Base-by-base conservation (phyloP, 1,140 invertebrate genomes). In the Drusus annulatus region DNA sequence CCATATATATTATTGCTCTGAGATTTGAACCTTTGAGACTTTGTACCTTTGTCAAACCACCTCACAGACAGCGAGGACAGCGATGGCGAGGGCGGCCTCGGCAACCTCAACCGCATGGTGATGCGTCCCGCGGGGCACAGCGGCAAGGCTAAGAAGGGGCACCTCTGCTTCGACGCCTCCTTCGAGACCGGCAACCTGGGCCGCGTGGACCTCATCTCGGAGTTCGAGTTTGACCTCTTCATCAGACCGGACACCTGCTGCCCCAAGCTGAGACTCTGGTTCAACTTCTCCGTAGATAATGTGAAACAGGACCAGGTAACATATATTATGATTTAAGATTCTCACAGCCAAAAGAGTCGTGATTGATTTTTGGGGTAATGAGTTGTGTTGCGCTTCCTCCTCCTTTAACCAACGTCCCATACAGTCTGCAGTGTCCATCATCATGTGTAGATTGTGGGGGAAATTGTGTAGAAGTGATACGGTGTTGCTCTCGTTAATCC, bases 241-340 rank as follows among this genome's bases (percentile, higher is more conserved):
- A 94, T 99, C 52, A 90, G 98, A 63, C 98, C 98, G 0, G 98
- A 99, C 87, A 98, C 98, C 0, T 98, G 97, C 87, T 97, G 97
- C 87, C 97, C 98, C 0, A 91, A 96, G 36, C 93, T 96, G 75
- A 90, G 98, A 54, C 94, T 99, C 78, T 99, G 98, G 98, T 99
- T 99, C 87, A 98, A 99, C 88, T 99, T 99, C 86, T 97, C 97
- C 0, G 97, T 99, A 13, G 97, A 99, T 87, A 99, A 99, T 89
- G 96, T 97, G 0, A 95, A 95, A 81, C 90, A 94, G 31, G 97
- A 99, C 87, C 98, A 98, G 91, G 95, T 95, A 87, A 83, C n/a
- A n/a, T n/a, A n/a, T n/a, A n/a, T n/a, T n/a, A n/a, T n/a, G n/a
- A n/a, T n/a, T n/a, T n/a, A n/a, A n/a, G n/a, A n/a, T n/a, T n/a